These are phyloP conservation scores for Trimorus sp. DNA, from an alignment of 2,888 invertebrate species.

Conservation along the genomic window DNA sequence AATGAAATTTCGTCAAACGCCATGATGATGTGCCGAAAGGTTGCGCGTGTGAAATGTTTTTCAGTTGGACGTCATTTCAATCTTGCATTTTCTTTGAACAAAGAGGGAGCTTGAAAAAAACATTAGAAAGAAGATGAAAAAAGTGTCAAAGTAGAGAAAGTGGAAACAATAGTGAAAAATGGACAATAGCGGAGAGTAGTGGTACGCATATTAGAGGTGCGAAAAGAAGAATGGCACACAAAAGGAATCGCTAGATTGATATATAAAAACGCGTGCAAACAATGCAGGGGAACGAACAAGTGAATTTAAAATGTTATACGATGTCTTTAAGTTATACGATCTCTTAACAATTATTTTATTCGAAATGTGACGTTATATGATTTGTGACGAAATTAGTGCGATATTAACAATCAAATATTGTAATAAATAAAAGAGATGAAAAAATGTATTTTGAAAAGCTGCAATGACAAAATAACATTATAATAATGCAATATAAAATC, in stretches of 20 bases:
- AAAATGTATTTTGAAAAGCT: too few relatives aligned
- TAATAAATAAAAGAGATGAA: too few relatives aligned
- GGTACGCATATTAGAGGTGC: slow-evolving; percentile 59
- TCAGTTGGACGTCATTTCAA: slow-evolving; percentile 32
- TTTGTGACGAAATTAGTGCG: too few relatives aligned
- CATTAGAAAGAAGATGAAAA: slow-evolving; percentile 56
- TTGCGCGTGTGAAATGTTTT: slow-evolving; percentile 5
- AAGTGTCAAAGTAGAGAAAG: slow-evolving; percentile 57
- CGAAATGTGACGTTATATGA: too few relatives aligned
- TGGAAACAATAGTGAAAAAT: slow-evolving; percentile 58
- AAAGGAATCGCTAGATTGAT: slow-evolving; percentile 40
- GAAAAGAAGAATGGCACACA: slow-evolving; percentile 37
- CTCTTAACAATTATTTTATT: too few relatives aligned
- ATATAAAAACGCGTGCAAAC: slow-evolving; percentile 35
- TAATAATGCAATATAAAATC: too few relatives aligned
- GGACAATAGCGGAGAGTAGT: slow-evolving; percentile 52
- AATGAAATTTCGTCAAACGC: too few relatives aligned
- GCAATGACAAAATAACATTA: too few relatives aligned
- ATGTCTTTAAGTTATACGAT: too few relatives aligned
- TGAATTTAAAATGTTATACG: slow-evolving; percentile 17
- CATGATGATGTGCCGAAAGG: too few relatives aligned
- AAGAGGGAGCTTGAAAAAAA: slow-evolving; percentile 33
- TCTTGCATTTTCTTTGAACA: slow-evolving; percentile 47
- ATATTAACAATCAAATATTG: too few relatives aligned
- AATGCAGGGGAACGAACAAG: slow-evolving; percentile 19